Conservation (phyloP, 2,113 vertebrate species). For the Callopanchax toddi region DNA sequence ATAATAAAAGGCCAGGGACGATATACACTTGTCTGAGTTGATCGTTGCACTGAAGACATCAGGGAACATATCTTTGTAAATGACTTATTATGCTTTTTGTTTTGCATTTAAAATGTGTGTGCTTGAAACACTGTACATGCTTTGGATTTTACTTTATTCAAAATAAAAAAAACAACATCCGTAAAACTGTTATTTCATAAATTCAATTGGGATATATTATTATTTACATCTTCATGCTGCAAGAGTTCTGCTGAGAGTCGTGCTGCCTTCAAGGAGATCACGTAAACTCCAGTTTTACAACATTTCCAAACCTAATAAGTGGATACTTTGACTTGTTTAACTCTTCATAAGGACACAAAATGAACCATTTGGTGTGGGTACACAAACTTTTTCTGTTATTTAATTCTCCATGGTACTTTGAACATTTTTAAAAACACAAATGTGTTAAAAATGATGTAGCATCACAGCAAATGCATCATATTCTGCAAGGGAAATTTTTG, state of each 20-base stretch:
- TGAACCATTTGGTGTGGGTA: too few species aligned
- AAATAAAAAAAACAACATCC: constrained; percentile 29
- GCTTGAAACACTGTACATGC: constrained; percentile 69
- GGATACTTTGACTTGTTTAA: too few species aligned
- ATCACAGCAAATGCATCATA: too few species aligned
- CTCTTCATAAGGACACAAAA: too few species aligned
- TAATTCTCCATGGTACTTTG: too few species aligned
- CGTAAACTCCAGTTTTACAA: constrained; percentile 8
- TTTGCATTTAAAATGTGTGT: constrained; percentile 35
- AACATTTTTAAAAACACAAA: too few species aligned
- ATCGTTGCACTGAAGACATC: constrained; percentile 27
- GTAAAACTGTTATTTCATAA: not conserved
- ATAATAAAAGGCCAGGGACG: not conserved
- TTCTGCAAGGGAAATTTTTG: too few species aligned
- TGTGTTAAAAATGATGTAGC: too few species aligned
- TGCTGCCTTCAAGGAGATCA: constrained; percentile 48
- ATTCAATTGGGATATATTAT: too few species aligned
- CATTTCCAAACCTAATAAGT: too few species aligned
- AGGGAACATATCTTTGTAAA: constrained; percentile 38
- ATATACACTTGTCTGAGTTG: constrained; percentile 10
- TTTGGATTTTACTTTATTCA: constrained; percentile 55
- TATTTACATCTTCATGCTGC: too few species aligned
- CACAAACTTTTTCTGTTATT: too few species aligned
- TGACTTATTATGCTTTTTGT: constrained; percentile 19
- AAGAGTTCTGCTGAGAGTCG: not conserved